A percentile compares a stretch with the other conserved stretches of the same genome.
phyloP scores from a whole-genome alignment of 2,888 invertebrate species.

The Unio pictorum region DNA sequence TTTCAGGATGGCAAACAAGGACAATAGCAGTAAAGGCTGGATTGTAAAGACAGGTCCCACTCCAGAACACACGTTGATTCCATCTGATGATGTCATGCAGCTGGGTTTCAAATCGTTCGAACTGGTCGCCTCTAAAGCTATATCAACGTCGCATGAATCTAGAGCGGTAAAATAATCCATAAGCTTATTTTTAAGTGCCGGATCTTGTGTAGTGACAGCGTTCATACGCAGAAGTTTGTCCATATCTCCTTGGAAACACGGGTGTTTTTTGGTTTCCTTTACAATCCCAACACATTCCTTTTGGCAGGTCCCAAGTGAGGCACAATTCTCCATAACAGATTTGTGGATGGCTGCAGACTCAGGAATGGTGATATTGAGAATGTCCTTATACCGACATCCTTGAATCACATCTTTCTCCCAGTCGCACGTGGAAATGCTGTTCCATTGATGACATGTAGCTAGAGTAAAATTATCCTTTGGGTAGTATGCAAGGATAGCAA shows the following conservation, averaged over 20 bases:
- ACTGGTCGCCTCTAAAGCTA: too few species aligned
- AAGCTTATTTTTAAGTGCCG: neutral
- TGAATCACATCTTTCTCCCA: constrained; percentile 4
- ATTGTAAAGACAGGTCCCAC: too few species aligned
- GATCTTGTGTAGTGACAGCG: neutral
- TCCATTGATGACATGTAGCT: constrained; percentile 7
- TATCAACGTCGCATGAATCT: too few species aligned
- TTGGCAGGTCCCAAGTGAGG: constrained; percentile 9
- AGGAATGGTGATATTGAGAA: constrained; percentile 4
- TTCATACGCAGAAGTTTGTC: constrained; percentile 2
- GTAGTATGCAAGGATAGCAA: constrained; percentile 47
- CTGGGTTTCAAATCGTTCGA: too few species aligned
- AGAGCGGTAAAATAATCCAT: constrained; percentile 1
- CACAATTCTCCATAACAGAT: constrained; percentile 18
- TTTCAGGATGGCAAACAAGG: too few species aligned
- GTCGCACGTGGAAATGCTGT: constrained; percentile 11
- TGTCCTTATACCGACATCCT: constrained; percentile 17
- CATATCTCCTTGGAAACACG: constrained; percentile 30
- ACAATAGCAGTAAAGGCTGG: too few species aligned
- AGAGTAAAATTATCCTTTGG: constrained; percentile 26
- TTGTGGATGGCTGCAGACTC: constrained; percentile 10
- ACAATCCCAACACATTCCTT: constrained; percentile 25
- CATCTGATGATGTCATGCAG: too few species aligned
- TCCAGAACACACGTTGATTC: too few species aligned
- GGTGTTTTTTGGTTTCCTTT: constrained; percentile 20